These are phyloP conservation scores for Sinhomidia bicolor DNA, from an alignment of 2,888 invertebrate species.

Conservation along the genomic window DNA sequence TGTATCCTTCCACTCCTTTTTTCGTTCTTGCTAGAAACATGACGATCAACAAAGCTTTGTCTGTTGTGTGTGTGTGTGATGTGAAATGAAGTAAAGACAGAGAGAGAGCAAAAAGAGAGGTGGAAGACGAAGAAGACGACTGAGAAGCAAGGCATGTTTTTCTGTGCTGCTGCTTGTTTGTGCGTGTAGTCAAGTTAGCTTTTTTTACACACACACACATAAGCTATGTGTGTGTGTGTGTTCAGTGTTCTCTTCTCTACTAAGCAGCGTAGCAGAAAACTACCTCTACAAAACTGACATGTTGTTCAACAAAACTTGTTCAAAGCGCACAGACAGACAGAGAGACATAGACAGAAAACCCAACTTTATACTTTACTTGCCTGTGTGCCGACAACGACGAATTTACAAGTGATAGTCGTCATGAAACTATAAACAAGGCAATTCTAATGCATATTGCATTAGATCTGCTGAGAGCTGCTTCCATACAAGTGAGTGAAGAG, in stretches of 20 bases:
- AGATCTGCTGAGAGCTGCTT: too few relatives aligned
- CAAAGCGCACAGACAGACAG: too few relatives aligned
- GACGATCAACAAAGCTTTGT: not conserved
- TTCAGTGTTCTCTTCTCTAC: too few relatives aligned
- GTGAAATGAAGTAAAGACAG: too few relatives aligned
- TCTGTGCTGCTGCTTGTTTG: too few relatives aligned
- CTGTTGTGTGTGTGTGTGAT: too few relatives aligned
- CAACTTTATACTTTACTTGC: not conserved
- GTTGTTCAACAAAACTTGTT: not conserved
- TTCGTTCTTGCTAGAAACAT: not conserved
- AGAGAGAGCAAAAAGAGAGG: too few relatives aligned
- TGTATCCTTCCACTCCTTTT: conserved; percentile 12
- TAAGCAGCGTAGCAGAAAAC: not conserved
- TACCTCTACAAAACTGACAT: conserved; percentile 21
- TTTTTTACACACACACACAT: too few relatives aligned
- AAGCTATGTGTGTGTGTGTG: too few relatives aligned
- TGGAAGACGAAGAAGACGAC: too few relatives aligned
- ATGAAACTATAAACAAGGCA: conserved; percentile 46
- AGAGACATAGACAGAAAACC: not conserved
- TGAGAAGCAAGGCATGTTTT: too few relatives aligned
- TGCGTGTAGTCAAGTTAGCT: too few relatives aligned
- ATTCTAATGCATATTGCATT: conserved; percentile 67
- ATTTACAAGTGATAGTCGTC: not conserved
- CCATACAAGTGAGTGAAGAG: not conserved
- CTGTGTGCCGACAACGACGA: not conserved